A percentile compares a stretch with the other conserved stretches of the same genome.
phyloP scores from a whole-genome alignment of 2,888 invertebrate species.

The Acronicta alni region DNA sequence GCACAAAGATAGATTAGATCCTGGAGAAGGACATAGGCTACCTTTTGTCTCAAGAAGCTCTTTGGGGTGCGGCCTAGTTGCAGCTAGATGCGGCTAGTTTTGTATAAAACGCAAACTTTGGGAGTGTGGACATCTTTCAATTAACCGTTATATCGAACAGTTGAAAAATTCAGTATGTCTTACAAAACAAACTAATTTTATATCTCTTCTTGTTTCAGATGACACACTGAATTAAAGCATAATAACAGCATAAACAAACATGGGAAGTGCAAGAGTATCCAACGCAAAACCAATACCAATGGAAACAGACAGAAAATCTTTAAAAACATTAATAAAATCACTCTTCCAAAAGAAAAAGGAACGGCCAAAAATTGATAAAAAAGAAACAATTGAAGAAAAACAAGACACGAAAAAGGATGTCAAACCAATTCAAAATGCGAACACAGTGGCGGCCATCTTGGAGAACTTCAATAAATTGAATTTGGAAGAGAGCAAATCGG shows the following conservation, averaged over 20 bases:
- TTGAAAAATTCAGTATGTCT: too few relatives aligned
- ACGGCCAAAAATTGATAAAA: constrained; percentile 55
- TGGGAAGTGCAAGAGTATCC: constrained; percentile 72
- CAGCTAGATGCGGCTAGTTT: too few relatives aligned
- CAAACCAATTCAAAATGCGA: constrained; percentile 19
- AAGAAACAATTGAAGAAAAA: constrained; percentile 21
- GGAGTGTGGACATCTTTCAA: too few relatives aligned
- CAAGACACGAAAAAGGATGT: constrained; percentile 20
- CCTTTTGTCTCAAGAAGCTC: too few relatives aligned
- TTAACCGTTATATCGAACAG: too few relatives aligned
- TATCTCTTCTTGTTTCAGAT: constrained; percentile 50
- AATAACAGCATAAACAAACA: constrained; percentile 53
- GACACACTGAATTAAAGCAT: constrained; percentile 1
- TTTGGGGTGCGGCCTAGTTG: too few relatives aligned
- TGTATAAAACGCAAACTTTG: too few relatives aligned
- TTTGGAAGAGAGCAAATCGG: constrained; percentile 36
- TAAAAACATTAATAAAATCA: constrained; percentile 63
- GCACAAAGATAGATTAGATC: too few relatives aligned
- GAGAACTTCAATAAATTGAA: constrained; percentile 64
- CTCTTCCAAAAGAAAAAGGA: constrained; percentile 59
- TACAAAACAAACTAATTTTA: background rate
- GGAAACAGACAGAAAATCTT: constrained; percentile 71
- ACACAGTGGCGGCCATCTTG: constrained; percentile 60
- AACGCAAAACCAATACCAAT: constrained; percentile 67
- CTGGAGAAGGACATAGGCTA: too few relatives aligned